Base-by-base conservation (phyloP, 2,888 invertebrate genomes). In the Tribolium freemani region DNA sequence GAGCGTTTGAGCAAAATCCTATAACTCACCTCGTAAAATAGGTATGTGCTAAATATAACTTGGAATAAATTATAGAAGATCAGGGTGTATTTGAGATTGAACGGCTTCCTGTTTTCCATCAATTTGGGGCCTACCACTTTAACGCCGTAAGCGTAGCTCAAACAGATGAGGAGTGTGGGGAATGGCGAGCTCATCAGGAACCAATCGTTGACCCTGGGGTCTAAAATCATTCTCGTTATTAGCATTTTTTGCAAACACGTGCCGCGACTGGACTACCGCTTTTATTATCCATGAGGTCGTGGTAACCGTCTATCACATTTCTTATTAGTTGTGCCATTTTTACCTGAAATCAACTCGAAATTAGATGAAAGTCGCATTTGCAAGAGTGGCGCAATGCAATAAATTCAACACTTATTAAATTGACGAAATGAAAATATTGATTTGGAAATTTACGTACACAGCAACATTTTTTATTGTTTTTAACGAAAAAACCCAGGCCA, bases 91-190 rank as follows among this genome's bases (percentile, higher is more conserved):
- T 94, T 90, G 75, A 97, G 89, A 83, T 96, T 92, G 87, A 95
- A 93, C 50, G 97, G 94, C 87, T 96, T 94, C 76, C 96, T 90
- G 85, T 96, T 94, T 81, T 93, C 93, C 97, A 98, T 98, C 69
- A 96, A 86, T 81, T 90, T 89, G 60, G 97, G 97, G 73, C 96
- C 97, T 78, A 96, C 85, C 71, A 91, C 91, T 87, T 91, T 93
- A 79, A 96, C 93, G 84, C 93, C 92, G 85, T 94, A 93, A 76
- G 94, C 94, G 88, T 97, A 97, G 81, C 90, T 90, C 69, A 96
- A 82, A 87, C 96, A 97, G 83, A 96, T 91, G 67, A 90, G 88
- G 66, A 96, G 84, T 76, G 97, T 97, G 54, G 97, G 96, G 83
- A 94, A 88, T 11, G 96, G 96, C 73, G 95, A 94, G 81, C 93